phyloP scores from a whole-genome alignment of 2,113 vertebrate genomes.

The Chaetodon trifascialis region DNA sequence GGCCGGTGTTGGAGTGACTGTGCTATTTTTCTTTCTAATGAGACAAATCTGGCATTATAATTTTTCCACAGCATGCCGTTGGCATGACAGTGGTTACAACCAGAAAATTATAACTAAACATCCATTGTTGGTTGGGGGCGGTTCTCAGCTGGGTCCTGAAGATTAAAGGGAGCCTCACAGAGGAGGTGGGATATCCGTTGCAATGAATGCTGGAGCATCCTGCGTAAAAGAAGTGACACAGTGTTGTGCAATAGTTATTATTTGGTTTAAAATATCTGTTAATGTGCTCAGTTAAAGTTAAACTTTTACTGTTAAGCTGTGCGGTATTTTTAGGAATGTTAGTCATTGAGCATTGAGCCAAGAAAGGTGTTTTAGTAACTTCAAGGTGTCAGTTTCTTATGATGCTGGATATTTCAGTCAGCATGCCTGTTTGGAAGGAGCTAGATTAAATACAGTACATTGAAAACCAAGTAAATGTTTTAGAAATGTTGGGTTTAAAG shows the following conservation, averaged over 20 bases:
- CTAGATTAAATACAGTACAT: not conserved
- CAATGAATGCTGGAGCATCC: slow-evolving; percentile 3
- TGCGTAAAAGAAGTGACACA: not conserved
- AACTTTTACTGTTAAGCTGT: not conserved
- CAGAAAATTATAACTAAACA: slow-evolving; percentile 29
- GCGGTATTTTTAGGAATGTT: not conserved
- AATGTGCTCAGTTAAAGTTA: not conserved
- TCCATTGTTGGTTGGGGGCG: slow-evolving; percentile 11
- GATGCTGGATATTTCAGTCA: not conserved
- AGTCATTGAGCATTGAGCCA: not conserved
- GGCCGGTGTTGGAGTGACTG: not conserved
- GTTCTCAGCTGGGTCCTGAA: slow-evolving; percentile 23
- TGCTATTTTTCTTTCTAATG: slow-evolving; percentile 34
- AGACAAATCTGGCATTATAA: slow-evolving; percentile 17
- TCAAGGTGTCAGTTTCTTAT: not conserved
- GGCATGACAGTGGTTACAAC: slow-evolving; percentile 19
- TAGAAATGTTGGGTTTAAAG: not conserved
- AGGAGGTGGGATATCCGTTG: slow-evolving; percentile 9
- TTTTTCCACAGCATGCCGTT: slow-evolving; percentile 26
- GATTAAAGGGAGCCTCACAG: slow-evolving; percentile 29
- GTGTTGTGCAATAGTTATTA: not conserved
- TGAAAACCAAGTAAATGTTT: not conserved
- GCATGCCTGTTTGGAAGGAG: not conserved
- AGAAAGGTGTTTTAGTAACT: not conserved
- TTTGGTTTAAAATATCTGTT: not conserved